These are phyloP conservation scores for Xestia rhomboidea DNA, from an alignment of 2,888 invertebrate species.

Conservation along the genomic window DNA sequence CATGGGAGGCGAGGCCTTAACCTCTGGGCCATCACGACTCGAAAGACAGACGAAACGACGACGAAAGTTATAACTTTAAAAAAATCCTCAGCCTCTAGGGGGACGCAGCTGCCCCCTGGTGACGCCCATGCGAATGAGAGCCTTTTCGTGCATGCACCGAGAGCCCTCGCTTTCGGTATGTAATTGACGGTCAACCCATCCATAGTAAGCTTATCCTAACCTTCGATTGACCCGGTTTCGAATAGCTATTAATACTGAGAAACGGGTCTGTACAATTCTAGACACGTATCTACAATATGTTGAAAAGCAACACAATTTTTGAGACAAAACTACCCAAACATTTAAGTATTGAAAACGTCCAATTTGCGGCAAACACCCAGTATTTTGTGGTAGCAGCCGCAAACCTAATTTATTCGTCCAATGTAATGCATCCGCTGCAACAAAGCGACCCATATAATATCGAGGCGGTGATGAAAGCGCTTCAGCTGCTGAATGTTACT, in stretches of 20 bases:
- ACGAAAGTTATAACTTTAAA: no score
- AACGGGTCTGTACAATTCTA: not conserved
- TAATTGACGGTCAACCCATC: no score
- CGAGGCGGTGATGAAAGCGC: conserved; percentile 13
- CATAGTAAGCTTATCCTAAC: no score
- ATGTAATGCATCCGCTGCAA: conserved; percentile 44
- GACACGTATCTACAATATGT: not conserved
- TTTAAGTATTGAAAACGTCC: conserved; percentile 11
- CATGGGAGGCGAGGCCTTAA: no score
- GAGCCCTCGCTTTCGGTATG: no score
- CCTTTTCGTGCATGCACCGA: no score
- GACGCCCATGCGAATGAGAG: no score
- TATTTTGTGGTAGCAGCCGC: conserved; percentile 18
- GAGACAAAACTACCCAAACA: not conserved
- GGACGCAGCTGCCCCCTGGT: no score
- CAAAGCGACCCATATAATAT: conserved; percentile 8
- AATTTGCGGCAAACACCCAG: conserved; percentile 23
- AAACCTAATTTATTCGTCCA: conserved; percentile 37
- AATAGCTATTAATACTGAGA: not conserved
- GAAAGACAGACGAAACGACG: no score
- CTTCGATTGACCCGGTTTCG: not conserved
- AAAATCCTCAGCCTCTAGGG: no score
- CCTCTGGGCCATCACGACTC: no score
- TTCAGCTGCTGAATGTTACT: conserved; percentile 34
- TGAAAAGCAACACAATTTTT: not conserved